Base-by-base conservation (phyloP, 2,888 invertebrate species). In the Heliconius cydno region DNA sequence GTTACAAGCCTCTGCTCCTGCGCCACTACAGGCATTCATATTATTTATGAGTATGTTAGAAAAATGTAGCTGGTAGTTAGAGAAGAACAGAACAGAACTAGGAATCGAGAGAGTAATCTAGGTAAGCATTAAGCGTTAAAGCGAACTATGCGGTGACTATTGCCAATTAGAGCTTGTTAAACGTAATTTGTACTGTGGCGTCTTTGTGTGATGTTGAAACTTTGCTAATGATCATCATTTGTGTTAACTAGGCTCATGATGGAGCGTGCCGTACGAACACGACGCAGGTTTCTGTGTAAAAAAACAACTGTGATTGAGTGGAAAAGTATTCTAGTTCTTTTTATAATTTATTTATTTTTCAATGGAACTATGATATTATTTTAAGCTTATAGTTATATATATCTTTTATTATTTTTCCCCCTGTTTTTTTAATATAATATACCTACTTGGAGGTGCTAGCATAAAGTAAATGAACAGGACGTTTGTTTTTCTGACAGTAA, bases 101-200 rank as follows among this genome's bases (percentile, higher is more conserved):
- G 52, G 74, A 57, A 78, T 74, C 74, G 60, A 78, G 74, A 68
- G 38, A n/a, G 74, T 74, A 78, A 78, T 78, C 78, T 78, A 78
- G 73, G 78, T 30, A 68, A 68, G 74, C 67, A 78, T 75, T 74
- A 78, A 78, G 68, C 41, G 41, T 63, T 65, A 63, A 75, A 60
- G 68, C 78, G 78, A 74, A 78, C 73, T 78, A 68, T 74, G 78
- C 74, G 78, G 73, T 74, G 78, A 78, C 73, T 78, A 78, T 78
- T 78, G 78, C 78, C 74, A 78, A 75, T 75, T 78, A 78, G 78
- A 74, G 74, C 78, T 78, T 78, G 78, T 78, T 74, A 74, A 74
- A 74, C 78, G 78, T 74, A 74, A 78, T 75, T 74, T 75, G 78
- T 78, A 74, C 74, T 78, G 74, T 68, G 74, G 74, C 68, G 57